Conservation (phyloP, 1,140 invertebrate species). For the Hyposmocoma kahamanoa region DNA sequence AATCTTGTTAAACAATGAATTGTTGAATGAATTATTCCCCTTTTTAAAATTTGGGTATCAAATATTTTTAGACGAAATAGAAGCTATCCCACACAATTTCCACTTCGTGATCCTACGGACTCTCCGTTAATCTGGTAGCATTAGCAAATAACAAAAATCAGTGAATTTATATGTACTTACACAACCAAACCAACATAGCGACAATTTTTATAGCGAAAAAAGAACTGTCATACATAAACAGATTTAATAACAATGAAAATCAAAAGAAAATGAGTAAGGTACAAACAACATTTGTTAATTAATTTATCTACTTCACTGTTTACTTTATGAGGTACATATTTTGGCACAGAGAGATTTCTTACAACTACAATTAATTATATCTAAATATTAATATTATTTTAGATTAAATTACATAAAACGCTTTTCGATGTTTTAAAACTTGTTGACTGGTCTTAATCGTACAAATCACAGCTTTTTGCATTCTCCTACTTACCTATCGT, state of each 20-base stretch:
- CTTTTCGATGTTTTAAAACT: constrained; percentile 74
- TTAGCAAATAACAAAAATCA: too few species aligned
- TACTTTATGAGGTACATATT: constrained; percentile 74
- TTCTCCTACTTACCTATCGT: constrained; percentile 67
- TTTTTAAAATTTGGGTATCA: too few species aligned
- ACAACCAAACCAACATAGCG: too few species aligned
- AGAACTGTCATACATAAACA: too few species aligned
- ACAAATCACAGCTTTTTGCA: constrained; percentile 70
- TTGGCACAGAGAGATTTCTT: constrained; percentile 75
- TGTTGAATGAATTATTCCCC: too few species aligned
- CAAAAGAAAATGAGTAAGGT: constrained; percentile 41
- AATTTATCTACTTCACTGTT: constrained; percentile 70
- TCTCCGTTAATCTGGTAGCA: too few species aligned
- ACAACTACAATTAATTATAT: constrained; percentile 58
- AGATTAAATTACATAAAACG: constrained; percentile 63
- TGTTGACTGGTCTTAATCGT: constrained; percentile 72
- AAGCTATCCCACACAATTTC: too few species aligned
- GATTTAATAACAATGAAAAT: constrained; percentile 16
- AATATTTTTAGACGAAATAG: too few species aligned
- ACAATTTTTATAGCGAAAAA: too few species aligned
- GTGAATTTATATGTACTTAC: too few species aligned
- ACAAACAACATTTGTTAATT: constrained; percentile 57
- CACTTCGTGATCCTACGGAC: too few species aligned
- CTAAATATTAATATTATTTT: constrained; percentile 54
- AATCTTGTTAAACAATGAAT: too few species aligned